Evolutionary conservation across 2,797 vertebrate genomes (phyloP), one percentile per base, ranked within the genome.

Genomic region (Myotis daubentonii): DNA sequence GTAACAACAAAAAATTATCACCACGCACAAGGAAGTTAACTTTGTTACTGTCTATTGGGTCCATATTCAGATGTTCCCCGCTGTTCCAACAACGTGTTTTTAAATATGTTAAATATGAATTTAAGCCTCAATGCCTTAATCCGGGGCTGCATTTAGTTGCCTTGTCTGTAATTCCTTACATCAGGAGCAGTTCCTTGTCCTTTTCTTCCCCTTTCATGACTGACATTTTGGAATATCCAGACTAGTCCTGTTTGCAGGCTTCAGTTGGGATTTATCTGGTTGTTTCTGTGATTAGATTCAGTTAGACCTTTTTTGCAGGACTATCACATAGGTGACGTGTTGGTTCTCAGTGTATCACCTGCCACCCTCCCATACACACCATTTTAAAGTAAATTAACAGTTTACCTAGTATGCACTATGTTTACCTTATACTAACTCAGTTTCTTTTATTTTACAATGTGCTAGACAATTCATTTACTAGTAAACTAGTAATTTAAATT

Each of bases 391-490:
- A 93, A 47, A 41, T 87, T 49, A 74, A 36, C 82, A 68, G 51
- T n/a, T 84, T 70, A 16, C 68, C 44, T 3, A 23, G 6, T 55
- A 47, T 36, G 75, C 4, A 28, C 5, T 62, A 47, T n/a, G 75
- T 70, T 75, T 41, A 75, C 38, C 17, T 80, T 66, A 47, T 10
- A 20, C 33, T 87, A 36, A 81, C 15, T 88, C 41, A n/a, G 47
- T 88, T 86, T 60, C 47, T 80, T 72, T 87, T 65, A 33, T 70
- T 76, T 89, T 75, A 82, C 38, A 66, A 70, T 85, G 57, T 92
- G 70, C 19, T 68, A 22, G 36, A 28, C 36, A 76, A 41, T 82
- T 78, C 66, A 13, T 87, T 95, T 89, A 93, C 93, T 55, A 60
- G 25, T 60, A 60, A 28, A 60, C 55, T 87, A 62, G 60, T 7